Percentiles rank a stretch among this genome's conserved stretches.
Evolutionary conservation across 2,797 vertebrate genomes (phyloP).

Genomic region (Betta splendens): DNA sequence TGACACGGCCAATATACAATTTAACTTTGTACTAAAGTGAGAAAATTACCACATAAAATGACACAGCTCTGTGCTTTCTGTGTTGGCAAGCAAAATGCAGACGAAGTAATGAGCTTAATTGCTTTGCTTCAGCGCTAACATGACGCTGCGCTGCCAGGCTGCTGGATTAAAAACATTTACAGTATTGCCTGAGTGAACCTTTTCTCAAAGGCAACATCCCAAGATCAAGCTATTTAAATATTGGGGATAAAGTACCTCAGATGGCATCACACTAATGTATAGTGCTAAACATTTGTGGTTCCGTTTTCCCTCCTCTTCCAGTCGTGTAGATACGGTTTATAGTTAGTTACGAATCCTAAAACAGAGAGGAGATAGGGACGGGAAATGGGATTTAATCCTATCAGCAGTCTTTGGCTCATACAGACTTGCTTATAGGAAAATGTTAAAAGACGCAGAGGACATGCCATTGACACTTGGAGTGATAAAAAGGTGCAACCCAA

Average conservation of each 20-base stretch:
- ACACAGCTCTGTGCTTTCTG: constrained; percentile 31
- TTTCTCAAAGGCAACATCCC: constrained; percentile 21
- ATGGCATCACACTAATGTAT: too few species aligned
- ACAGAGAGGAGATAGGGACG: too few species aligned
- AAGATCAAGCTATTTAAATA: constrained; percentile 29
- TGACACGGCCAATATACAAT: constrained; percentile 31
- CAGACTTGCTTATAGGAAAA: too few species aligned
- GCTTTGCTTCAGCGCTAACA: constrained; percentile 55
- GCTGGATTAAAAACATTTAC: constrained; percentile 55
- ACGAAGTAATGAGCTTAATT: constrained; percentile 69
- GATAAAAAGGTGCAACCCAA: too few species aligned
- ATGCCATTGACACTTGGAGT: too few species aligned
- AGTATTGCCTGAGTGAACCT: constrained; percentile 22
- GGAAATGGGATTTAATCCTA: too few species aligned
- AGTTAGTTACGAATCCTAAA: too few species aligned
- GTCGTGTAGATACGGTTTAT: too few species aligned
- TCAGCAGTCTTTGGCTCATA: too few species aligned
- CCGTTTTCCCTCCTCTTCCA: too few species aligned
- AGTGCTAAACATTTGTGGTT: too few species aligned
- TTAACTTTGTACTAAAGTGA: constrained; percentile 46
- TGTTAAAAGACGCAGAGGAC: too few species aligned
- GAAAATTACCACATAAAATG: constrained; percentile 34
- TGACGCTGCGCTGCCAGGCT: constrained; percentile 49
- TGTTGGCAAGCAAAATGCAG: constrained; percentile 59
- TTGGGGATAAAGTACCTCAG: not conserved